Evolutionary conservation across 2,113 vertebrate species (phyloP).

Genomic region (Todiramphus chloris): DNA sequence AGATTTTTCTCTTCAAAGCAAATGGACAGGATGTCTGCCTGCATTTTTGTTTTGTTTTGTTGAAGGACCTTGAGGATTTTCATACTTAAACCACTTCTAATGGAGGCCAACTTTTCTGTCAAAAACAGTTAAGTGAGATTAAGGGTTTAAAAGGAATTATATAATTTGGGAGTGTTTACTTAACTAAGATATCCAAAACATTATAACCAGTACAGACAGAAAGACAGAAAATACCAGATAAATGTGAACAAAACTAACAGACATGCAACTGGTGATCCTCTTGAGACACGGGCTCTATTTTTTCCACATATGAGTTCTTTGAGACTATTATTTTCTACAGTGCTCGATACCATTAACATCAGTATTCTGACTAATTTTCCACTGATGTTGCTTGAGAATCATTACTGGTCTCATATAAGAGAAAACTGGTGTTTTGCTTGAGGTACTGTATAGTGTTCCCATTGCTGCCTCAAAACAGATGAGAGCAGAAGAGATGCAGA

Average conservation of each 20-base stretch:
- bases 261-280: background rate
- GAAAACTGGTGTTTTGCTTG: background rate
- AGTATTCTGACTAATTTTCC: background rate
- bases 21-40: background rate
- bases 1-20: background rate
- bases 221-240: background rate
- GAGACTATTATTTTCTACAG: background rate
- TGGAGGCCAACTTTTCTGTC: background rate
- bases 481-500: background rate
- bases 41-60: background rate
- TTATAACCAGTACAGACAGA: background rate
- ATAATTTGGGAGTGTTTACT: background rate
- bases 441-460: background rate
- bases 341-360: background rate
- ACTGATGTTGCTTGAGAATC: background rate
- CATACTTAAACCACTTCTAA: background rate
- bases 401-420: background rate
- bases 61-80: background rate
- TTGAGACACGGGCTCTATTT: background rate
- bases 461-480: background rate
- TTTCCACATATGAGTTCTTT: background rate
- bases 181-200: background rate
- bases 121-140: background rate
- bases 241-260: background rate
- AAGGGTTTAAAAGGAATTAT: background rate